A percentile compares a stretch with the other conserved stretches of the same genome.
Evolutionary conservation across 2,113 vertebrate genomes (phyloP).

Genomic region (Lamprotornis superbus): DNA sequence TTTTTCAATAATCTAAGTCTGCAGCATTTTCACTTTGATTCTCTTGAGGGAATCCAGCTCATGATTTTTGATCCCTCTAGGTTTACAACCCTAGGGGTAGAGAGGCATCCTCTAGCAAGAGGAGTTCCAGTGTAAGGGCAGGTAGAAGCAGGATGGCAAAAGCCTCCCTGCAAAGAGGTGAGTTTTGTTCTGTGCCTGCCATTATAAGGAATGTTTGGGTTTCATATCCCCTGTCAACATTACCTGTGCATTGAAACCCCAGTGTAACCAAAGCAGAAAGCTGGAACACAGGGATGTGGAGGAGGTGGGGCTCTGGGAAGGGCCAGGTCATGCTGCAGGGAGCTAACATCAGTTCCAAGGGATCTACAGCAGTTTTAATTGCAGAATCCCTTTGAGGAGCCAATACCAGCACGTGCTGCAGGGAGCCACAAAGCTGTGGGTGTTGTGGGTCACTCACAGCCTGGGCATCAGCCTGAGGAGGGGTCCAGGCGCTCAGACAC

Average conservation of each 20-base stretch:
- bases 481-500: background rate
- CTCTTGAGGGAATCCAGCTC: background rate
- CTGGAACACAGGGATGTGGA: background rate
- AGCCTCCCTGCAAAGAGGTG: background rate
- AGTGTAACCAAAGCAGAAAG: rapidly evolving
- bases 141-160: background rate
- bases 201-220: background rate
- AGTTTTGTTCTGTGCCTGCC: background rate
- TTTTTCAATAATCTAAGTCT: background rate
- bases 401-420: background rate
- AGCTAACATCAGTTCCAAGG: background rate
- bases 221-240: background rate
- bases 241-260: background rate
- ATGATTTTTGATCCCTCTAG: rapidly evolving
- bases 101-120: background rate
- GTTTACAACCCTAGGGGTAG: background rate
- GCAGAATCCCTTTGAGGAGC: background rate
- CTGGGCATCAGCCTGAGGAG: background rate
- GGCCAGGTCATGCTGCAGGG: background rate
- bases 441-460: background rate
- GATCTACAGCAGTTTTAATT: background rate
- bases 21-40: background rate
- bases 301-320: background rate
- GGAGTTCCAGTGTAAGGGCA: background rate
- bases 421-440: rapidly evolving